Evolutionary conservation across 2,888 invertebrate species (phyloP).

Genomic region (Trissolcus japonicus): DNA sequence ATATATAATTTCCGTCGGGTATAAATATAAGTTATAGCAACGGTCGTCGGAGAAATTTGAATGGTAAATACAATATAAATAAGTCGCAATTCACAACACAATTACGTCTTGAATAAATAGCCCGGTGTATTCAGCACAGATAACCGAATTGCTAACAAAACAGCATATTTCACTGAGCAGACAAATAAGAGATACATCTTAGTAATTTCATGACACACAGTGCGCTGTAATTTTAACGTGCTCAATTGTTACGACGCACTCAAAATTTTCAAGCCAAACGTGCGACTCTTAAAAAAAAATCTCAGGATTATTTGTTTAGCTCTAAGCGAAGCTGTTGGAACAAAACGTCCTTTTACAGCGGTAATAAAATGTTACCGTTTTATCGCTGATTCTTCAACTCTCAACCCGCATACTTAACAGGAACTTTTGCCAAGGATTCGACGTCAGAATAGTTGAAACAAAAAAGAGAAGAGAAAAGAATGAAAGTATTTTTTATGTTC

Average conservation of each 20-base stretch:
- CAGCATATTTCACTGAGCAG: not conserved
- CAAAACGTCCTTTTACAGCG: slow-evolving; percentile 35
- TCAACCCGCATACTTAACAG: slow-evolving; percentile 37
- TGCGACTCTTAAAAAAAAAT: slow-evolving; percentile 17
- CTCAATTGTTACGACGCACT: slow-evolving; percentile 2
- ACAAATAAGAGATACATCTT: not conserved
- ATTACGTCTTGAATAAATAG: slow-evolving; percentile 2
- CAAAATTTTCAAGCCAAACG: slow-evolving; percentile 8
- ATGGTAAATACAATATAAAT: not conserved
- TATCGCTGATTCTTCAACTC: slow-evolving; percentile 27
- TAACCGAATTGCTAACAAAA: slow-evolving; percentile 1
- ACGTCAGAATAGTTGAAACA: slow-evolving; percentile 35
- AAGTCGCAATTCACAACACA: not conserved
- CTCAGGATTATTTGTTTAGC: slow-evolving; percentile 30
- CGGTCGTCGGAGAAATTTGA: not conserved
- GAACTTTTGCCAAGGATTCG: slow-evolving; percentile 29
- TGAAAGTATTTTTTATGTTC: slow-evolving; percentile 29
- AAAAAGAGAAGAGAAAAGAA: slow-evolving; percentile 10
- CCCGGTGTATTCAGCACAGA: not conserved
- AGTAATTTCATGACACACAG: not conserved
- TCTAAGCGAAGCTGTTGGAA: slow-evolving; percentile 14
- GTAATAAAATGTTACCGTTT: slow-evolving; percentile 36
- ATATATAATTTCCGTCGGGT: no score
- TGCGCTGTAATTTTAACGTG: not conserved
- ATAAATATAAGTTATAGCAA: no score